Base-by-base conservation (phyloP, 2,113 vertebrate genomes). In the Ochotona princeps region DNA sequence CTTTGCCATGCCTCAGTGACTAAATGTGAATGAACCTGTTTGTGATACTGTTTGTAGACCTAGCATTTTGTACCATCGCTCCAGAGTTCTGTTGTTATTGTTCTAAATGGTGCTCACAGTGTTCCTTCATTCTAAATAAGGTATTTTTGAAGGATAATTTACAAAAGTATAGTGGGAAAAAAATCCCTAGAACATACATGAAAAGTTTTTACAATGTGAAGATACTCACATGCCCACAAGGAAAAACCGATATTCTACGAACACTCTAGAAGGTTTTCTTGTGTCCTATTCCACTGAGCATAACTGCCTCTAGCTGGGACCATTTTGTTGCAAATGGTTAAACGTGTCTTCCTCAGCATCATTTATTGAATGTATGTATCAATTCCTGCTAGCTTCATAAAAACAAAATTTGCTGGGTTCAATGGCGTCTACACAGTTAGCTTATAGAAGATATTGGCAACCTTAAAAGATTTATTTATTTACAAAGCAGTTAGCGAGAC, bases 161-260 rank as follows among this genome's bases (percentile, higher is more conserved):
- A 61, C 2, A 81, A 88, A 84, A 87, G 30, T 83, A 54, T 79
- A 61, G 35, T 13, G 74, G 38, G 18, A 47, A 91, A 89, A 85
- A 26, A 20, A 54, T 81, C 44, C 38, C 38, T 44, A 44, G 25
- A 66, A 85, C 57, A 82, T 5, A 78, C 28, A 15, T 75, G n/a
- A 67, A 83, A 30, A 54, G 49, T 54, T 89, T 81, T 93, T 88
- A 65, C 25, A 82, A 81, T 78, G 25, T 85, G 47, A 82, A 75
- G 15, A 26, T 54, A 47, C 10, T 26, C 65, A 83, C 2, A 28
- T 28, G 72, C 70, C 11, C 14, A 51, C 8, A n/a, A 74, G 78
- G 49, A 61, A 47, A 76, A 83, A 84, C 17, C 54, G 14, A 80
- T 26, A 60, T 65, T 15, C 32, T 70, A 90, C 17, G 8, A 54